Evolutionary conservation across 2,113 vertebrate genomes (phyloP).

Genomic region (Anguilla rostrata): DNA sequence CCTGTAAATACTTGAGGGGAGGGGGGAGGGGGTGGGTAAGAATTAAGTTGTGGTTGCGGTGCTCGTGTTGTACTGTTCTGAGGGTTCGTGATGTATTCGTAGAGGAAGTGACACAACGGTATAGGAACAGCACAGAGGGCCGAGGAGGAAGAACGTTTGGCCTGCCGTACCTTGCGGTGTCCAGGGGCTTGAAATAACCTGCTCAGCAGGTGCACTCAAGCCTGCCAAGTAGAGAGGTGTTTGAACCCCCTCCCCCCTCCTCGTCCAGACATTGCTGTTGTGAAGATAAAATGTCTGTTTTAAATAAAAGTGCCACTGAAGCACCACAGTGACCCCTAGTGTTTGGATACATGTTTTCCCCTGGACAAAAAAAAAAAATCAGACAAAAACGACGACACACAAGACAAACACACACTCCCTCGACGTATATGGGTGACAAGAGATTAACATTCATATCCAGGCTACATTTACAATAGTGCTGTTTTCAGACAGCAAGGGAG

Average conservation of each 20-base stretch:
- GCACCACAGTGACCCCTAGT: conserved; percentile 74
- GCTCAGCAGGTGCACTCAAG: conserved; percentile 69
- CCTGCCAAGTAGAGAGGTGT: conserved; percentile 68
- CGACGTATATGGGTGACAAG: too few species aligned
- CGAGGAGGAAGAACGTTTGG: conserved; percentile 49
- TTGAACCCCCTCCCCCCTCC: conserved; percentile 63
- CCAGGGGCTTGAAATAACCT: conserved; percentile 59
- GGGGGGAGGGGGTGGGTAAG: conserved; percentile 42
- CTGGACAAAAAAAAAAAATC: not conserved
- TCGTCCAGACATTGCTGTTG: conserved; percentile 81
- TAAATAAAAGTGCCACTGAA: conserved; percentile 81
- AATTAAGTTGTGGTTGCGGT: conserved; percentile 50
- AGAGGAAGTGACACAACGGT: conserved; percentile 22
- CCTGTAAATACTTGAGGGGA: conserved; percentile 72
- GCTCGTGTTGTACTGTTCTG: conserved; percentile 58
- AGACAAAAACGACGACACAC: not conserved
- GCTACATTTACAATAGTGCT: too few species aligned
- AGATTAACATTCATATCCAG: too few species aligned
- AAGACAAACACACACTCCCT: not conserved
- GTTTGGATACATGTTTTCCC: conserved; percentile 62
- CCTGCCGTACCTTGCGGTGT: conserved; percentile 57
- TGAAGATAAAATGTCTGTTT: conserved; percentile 83
- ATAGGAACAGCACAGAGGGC: conserved; percentile 46
- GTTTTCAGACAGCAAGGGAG: too few species aligned
- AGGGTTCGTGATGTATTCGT: conserved; percentile 35